Conservation (phyloP, 1,140 invertebrate genomes). For the Oedothorax gibbosus region DNA sequence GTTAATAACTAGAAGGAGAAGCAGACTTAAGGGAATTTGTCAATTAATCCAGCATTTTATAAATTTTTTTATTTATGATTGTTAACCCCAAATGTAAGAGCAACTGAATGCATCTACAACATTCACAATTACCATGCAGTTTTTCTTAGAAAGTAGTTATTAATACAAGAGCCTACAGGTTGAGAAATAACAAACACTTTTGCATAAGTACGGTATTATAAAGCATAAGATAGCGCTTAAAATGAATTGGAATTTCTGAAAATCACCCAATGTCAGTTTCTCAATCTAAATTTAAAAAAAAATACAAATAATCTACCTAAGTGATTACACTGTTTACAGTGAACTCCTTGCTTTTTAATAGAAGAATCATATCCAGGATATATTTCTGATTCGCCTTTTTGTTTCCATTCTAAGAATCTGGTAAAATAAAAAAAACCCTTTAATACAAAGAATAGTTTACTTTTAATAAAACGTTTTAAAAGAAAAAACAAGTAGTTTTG, state of each 20-base stretch:
- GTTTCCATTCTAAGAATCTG: conserved; percentile 44
- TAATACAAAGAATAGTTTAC: neutral
- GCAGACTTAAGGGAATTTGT: too few species aligned
- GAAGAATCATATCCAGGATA: conserved; percentile 29
- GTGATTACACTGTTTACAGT: conserved; percentile 36
- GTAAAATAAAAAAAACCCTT: neutral
- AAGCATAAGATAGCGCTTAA: neutral
- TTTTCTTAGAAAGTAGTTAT: neutral
- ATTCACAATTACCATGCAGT: neutral
- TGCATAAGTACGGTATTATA: neutral
- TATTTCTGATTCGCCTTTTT: conserved; percentile 19
- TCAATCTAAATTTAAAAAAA: neutral
- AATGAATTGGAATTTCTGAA: neutral
- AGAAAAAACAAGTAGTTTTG: too few species aligned
- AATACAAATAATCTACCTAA: neutral
- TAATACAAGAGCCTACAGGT: neutral
- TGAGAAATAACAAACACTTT: neutral
- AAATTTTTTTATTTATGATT: neutral
- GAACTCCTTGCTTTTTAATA: conserved; percentile 8
- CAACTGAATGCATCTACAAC: neutral
- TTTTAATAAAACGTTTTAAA: neutral
- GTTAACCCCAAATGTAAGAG: neutral
- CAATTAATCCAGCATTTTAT: too few species aligned
- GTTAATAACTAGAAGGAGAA: too few species aligned
- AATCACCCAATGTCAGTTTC: neutral